phyloP scores from a whole-genome alignment of 2,888 invertebrate genomes.

The Helicoverpa assulta region DNA sequence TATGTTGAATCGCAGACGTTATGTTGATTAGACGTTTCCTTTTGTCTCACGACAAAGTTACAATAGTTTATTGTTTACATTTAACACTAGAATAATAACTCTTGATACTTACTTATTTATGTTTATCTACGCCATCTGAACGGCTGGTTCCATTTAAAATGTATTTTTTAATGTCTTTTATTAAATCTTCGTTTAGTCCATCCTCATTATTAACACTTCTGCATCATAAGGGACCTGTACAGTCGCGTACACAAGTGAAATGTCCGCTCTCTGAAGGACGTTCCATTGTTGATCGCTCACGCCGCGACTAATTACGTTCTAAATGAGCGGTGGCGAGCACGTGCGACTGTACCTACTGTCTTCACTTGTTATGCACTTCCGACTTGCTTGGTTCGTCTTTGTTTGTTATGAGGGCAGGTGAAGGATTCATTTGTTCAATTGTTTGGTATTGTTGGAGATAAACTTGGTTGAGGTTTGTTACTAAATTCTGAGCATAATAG shows the following conservation, averaged over 20 bases:
- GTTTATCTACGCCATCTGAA: neutral
- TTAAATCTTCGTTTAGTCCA: too few species aligned
- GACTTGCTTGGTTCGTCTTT: conserved; percentile 39
- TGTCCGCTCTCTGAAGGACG: conserved; percentile 49
- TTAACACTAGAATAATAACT: neutral
- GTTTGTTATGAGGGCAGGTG: conserved; percentile 24
- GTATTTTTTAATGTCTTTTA: too few species aligned
- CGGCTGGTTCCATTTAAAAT: too few species aligned
- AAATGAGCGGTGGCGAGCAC: conserved; percentile 33
- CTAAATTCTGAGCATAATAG: too few species aligned
- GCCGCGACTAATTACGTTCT: conserved; percentile 49
- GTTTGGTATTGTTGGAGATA: neutral
- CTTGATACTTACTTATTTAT: neutral
- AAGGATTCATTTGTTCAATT: conserved; percentile 11
- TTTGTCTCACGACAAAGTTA: conserved; percentile 34
- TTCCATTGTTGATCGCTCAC: conserved; percentile 48
- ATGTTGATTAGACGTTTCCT: conserved; percentile 46
- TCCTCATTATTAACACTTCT: neutral
- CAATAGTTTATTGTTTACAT: conserved; percentile 21
- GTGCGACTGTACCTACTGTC: conserved; percentile 33
- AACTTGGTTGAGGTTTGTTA: too few species aligned
- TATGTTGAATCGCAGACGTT: conserved; percentile 34
- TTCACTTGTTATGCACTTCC: conserved; percentile 48
- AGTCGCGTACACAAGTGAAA: conserved; percentile 43
- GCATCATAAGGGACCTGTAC: conserved; percentile 34